Percentiles rank a stretch among this genome's conserved stretches.
Conservation (phyloP, 2,888 invertebrate species). For the Drosophila mulleri region DNA sequence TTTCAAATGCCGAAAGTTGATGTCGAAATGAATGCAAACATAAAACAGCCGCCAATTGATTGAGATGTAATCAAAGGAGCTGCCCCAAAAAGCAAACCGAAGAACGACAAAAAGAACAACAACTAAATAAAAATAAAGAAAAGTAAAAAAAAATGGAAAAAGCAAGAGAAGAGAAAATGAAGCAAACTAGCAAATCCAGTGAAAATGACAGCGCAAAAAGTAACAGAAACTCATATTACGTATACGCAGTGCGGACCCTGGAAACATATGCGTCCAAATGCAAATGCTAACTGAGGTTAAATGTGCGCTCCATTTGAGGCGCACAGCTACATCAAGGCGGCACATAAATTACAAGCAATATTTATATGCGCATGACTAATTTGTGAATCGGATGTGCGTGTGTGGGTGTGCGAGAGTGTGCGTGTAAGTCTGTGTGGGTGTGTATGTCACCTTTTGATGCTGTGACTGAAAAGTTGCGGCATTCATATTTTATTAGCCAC, state of each 20-base stretch:
- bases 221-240: slow-evolving; percentile 55
- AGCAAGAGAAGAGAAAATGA: slow-evolving; percentile 8
- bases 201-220: slow-evolving; percentile 28
- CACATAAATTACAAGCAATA: slow-evolving; percentile 70
- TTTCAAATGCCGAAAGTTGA: slow-evolving; percentile 68
- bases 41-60: slow-evolving; percentile 80
- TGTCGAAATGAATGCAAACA: slow-evolving; percentile 72
- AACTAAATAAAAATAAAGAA: background rate
- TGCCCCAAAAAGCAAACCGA: slow-evolving; percentile 39
- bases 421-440: background rate
- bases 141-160: slow-evolving; percentile 41
- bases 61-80: slow-evolving; percentile 78
- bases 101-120: slow-evolving; percentile 4
- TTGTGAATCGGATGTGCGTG: slow-evolving; percentile 48
- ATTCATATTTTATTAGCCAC: slow-evolving; percentile 78
- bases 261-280: slow-evolving; percentile 65
- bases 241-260: slow-evolving; percentile 55
- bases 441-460: slow-evolving; percentile 62
- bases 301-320: slow-evolving; percentile 51
- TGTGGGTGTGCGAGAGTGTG: background rate
- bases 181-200: slow-evolving; percentile 13
- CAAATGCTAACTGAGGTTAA: slow-evolving; percentile 71
- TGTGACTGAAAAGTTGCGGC: slow-evolving; percentile 67
- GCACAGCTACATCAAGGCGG: slow-evolving; percentile 57
- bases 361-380: slow-evolving; percentile 76